phyloP scores from a whole-genome alignment of 2,113 vertebrate species.

The Elgaria multicarinata region DNA sequence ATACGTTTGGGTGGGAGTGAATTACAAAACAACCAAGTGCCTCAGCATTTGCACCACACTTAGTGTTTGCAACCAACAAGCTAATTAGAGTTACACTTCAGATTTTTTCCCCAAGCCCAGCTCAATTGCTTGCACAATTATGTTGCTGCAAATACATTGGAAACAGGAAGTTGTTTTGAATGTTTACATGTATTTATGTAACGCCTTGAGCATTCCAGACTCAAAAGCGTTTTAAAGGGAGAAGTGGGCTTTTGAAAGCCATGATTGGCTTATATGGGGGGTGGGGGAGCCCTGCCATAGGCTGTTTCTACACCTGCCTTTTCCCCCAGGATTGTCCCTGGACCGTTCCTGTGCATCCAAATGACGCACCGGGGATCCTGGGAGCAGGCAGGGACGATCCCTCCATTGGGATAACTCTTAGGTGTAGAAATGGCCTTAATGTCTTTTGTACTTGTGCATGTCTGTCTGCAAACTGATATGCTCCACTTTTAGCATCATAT shows the following conservation, averaged over 20 bases:
- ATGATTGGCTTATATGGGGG: background rate
- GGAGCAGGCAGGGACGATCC: too few relatives aligned
- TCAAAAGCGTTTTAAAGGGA: background rate
- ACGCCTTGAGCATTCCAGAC: background rate
- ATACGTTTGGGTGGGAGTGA: background rate
- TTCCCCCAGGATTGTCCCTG: too few relatives aligned
- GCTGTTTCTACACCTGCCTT: background rate
- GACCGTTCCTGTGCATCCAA: too few relatives aligned
- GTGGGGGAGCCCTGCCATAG: background rate
- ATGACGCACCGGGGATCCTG: too few relatives aligned
- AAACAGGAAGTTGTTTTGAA: background rate
- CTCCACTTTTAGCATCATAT: background rate
- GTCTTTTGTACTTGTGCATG: too few relatives aligned
- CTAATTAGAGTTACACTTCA: conserved; percentile 45
- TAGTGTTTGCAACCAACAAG: conserved; percentile 55
- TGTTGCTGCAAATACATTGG: conserved; percentile 5
- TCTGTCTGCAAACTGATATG: too few relatives aligned
- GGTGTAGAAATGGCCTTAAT: too few relatives aligned
- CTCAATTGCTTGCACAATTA: conserved; percentile 37
- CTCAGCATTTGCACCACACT: conserved; percentile 7
- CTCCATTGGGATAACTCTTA: too few relatives aligned
- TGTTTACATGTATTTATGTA: conserved; percentile 10
- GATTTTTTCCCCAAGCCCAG: background rate
- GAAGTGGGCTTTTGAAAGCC: background rate
- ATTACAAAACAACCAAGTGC: conserved; percentile 45